Base-by-base conservation (phyloP, 92 coral and sea anemone genomes). In the Epizoanthus fatuus region DNA sequence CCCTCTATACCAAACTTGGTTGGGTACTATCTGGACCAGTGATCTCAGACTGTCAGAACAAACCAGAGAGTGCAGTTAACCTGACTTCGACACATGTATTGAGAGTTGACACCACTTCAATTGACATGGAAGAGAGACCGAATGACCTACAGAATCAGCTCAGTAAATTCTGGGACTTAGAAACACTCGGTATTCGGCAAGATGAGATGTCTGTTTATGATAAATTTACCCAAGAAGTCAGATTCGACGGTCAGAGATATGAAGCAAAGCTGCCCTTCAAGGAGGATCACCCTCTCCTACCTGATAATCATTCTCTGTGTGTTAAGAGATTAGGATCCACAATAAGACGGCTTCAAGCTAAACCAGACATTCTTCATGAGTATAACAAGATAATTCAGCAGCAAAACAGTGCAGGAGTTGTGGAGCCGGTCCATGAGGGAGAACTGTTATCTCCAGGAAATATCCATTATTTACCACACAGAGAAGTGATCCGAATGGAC, bases 111-210 rank as follows among this genome's bases (percentile, higher is more conserved):
- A 73, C 84, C 25, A 20, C 45, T 5, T 52, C 45, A 74, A 47
- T 22, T 11, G 60, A 69, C 7, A 35, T 14, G 32, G 71, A 66
- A 53, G 37, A 37, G 35, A 53, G 67, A 32, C 59, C 71, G 25
- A 54, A 81, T 69, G 49, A 72, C 15, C 73, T 86, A 63, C 47
- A 78, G 20, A 67, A 86, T 29, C 73, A 84, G 75, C 72, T 84
- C 5, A 49, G 79, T n/a, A 90, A 69, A 64, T 86, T 86, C 40
- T 91, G 94, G 94, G 88, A 91, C 72, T 53, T 84, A 16, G 89
- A 90, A 74, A 42, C 93, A 58, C 67, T 86, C 12, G 88, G 91
- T 67, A 70, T 91, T 40, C 55, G 39, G 6, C 67, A 88, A 19
- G 74, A 74, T 19, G 87, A 82, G 35, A 79, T 45, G 15, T 62